Base-by-base conservation (phyloP, 2,888 invertebrate species). In the Isoperla grammatica region DNA sequence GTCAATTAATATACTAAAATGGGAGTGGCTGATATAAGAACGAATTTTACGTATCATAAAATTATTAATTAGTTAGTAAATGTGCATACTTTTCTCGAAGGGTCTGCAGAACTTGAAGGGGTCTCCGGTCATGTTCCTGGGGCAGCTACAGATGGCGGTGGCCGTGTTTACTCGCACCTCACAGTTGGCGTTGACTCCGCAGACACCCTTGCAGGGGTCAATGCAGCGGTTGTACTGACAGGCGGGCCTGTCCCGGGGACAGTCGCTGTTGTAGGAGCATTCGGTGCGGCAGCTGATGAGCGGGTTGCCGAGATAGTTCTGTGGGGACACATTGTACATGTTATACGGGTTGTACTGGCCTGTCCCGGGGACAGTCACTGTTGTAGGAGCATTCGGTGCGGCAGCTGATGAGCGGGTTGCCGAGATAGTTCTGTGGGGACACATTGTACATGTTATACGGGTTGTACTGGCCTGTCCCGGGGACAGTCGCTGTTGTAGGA, bases 111-210 rank as follows among this genome's bases (percentile, higher is more conserved):
- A 81, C 1, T 84, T 79, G 74, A 91, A 92, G 2, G 92, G 92
- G 79, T 92, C 86, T 1, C 92, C 92, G 20, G 91, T 91, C 87
- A 88, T 90, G 69, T 90, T 87, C 70, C 81, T 84, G 1, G 92
- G 91, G 72, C 92, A 93, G 59, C 88, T 89, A 74, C 92, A 93
- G 13, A 92, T 83, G 0, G 92, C 90, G 56, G 88, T 79, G 39
- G 37, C 46, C 2, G 46, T 45, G 2, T 86, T 89, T 29, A 68
- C 67, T 46, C 88, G 80, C 42, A 91, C 79, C 69, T 85, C 81
- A 73, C 92, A 93, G 68, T 91, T 86, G 2, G 92, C 92, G 64
- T 85, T 83, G 13, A 83, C 76, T 43, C 90, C 92, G 68, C 91
- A 92, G 5, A 86, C 86, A 53, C 87, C 87, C 12, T 65, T 66